Base-by-base conservation (phyloP, 2,797 vertebrate genomes). In the Podarcis lilfordi region DNA sequence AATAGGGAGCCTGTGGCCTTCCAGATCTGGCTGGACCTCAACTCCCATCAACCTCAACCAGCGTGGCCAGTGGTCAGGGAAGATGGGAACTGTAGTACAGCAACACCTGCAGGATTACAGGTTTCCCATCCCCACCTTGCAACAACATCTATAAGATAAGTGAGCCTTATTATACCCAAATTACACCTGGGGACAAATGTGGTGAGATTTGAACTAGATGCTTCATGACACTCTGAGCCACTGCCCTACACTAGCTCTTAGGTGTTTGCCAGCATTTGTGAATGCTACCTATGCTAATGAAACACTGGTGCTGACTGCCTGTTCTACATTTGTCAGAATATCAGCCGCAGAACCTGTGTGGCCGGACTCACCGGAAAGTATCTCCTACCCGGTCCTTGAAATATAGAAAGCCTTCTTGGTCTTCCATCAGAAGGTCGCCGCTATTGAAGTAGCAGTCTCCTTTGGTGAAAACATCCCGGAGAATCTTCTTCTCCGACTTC, bases 341-440 rank as follows among this genome's bases (percentile, higher is more conserved):
- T 43, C 11, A 4, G 37, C 75, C 4, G 66, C 66, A 25, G 8
- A 69, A 23, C 66, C 66, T 72, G 25, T 72, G 25, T 40, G 0
- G 13, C 3, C 0, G 10, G 32, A 84, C 79, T 93, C 78, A 99
- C 98, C 98, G 98, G 96, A 98, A 99, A 0, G 98, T 99, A 93
- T 99, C 98, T 1, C 98, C 98, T 0, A 98, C 96, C 0, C 98
- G 97, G 91, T 99, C 98, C 76, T 97, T 97, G 91, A 99, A 99
- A 95, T 98, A 99, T 50, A 99, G 4, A 90, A 98, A 99, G 13
- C 94, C 93, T 55, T 98, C 94, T 0, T 5, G 17, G 91, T 98
- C 98, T 1, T 97, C 91, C 91, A 92, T 90, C 86, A 99, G 92
- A 0, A 98, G 95, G 90, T 99, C 98, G 0, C 98, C 98, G 0